A percentile compares a stretch with the other conserved stretches of the same genome.
Conservation (phyloP, 1,140 invertebrate genomes). For the Plectus sambesii region DNA sequence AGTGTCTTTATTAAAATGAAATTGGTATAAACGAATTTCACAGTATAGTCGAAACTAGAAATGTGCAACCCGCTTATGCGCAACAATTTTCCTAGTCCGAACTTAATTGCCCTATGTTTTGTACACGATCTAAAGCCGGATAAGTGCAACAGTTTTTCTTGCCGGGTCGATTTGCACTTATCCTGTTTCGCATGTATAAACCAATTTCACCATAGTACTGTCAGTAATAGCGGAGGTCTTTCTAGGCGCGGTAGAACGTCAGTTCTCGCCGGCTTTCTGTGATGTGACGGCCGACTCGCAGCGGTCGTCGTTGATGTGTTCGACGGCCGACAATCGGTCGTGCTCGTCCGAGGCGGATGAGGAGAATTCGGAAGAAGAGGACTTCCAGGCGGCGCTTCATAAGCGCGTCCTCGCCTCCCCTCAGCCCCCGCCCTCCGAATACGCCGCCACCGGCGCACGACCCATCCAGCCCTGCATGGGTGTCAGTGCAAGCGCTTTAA, state of each 20-base stretch:
- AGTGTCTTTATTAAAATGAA: no score
- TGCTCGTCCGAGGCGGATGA: conserved; percentile 20
- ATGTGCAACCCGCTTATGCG: no score
- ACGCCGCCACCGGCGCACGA: conserved; percentile 10
- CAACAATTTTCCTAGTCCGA: no score
- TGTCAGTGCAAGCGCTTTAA: conserved; percentile 20
- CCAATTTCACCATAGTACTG: not conserved
- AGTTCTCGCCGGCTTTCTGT: conserved; percentile 2
- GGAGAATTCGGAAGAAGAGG: conserved; percentile 17
- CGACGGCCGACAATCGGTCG: conserved; percentile 21
- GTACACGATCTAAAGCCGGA: no score
- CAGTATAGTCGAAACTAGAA: no score
- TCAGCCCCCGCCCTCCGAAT: conserved; percentile 2
- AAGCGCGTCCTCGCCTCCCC: no score
- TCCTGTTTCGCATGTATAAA: no score
- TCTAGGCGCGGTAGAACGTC: conserved; percentile 12
- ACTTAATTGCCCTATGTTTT: no score
- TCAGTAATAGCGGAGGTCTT: conserved; percentile 4
- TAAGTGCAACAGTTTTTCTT: no score
- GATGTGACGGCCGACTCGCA: conserved; percentile 18
- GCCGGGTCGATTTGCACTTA: no score
- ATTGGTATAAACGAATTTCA: no score
- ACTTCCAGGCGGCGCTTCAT: no score
- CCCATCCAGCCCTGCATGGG: conserved; percentile 22
- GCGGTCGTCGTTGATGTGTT: conserved; percentile 27